Percentiles rank a stretch among this genome's conserved stretches.
These are phyloP conservation scores for Thumatha senex DNA, from an alignment of 2,888 invertebrate genomes.

Conservation along the genomic window DNA sequence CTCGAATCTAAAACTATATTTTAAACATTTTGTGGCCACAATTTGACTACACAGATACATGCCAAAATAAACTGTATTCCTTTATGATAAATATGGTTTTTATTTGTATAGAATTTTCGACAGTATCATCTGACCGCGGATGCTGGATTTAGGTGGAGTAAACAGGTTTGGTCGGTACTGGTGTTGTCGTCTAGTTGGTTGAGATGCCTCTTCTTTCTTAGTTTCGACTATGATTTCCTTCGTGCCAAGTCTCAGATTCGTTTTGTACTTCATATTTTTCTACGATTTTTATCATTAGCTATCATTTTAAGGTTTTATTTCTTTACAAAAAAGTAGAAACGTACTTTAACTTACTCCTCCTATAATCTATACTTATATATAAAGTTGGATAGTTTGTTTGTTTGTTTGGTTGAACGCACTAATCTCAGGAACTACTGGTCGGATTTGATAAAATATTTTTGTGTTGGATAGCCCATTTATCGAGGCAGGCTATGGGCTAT, in stretches of 20 bases:
- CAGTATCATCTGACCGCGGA: constrained; percentile 30
- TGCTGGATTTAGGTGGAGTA: constrained; percentile 38
- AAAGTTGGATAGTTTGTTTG: too few relatives aligned
- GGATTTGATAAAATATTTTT: too few relatives aligned
- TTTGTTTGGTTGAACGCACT: too few relatives aligned
- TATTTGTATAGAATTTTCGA: constrained; percentile 17
- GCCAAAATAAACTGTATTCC: constrained; percentile 9
- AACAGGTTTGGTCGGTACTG: constrained; percentile 32
- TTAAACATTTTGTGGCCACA: constrained; percentile 29
- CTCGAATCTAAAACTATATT: constrained; percentile 31
- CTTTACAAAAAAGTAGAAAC: too few relatives aligned
- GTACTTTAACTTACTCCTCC: too few relatives aligned
- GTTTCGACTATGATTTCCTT: constrained; percentile 26
- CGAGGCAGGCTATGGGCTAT: too few relatives aligned
- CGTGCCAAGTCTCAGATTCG: constrained; percentile 9
- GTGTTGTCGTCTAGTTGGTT: constrained; percentile 31
- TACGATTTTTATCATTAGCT: too few relatives aligned
- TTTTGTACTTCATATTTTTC: not conserved
- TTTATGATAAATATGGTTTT: not conserved
- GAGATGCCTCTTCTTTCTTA: constrained; percentile 31
- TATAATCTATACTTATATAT: too few relatives aligned
- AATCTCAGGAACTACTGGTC: too few relatives aligned
- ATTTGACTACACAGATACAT: constrained; percentile 22
- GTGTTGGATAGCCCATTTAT: too few relatives aligned
- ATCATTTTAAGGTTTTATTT: too few relatives aligned